Percentiles rank a stretch among this genome's conserved stretches.
These are phyloP conservation scores for Chorisops tibialis DNA, from an alignment of 2,888 invertebrate species.

Conservation along the genomic window DNA sequence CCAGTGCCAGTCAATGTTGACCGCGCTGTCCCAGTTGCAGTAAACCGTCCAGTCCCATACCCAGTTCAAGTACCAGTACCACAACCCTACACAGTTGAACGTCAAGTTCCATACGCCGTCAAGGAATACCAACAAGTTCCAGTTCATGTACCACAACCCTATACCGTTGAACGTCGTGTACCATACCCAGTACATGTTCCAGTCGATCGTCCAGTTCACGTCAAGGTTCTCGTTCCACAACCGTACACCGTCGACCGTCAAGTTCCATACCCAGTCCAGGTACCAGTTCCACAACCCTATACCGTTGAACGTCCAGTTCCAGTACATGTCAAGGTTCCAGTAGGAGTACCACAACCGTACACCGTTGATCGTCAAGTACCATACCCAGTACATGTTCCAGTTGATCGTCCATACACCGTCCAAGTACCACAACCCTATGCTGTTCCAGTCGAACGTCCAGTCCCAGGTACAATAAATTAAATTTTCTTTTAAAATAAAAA, in stretches of 20 bases:
- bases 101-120: slow-evolving; percentile 59
- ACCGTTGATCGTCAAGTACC: slow-evolving; percentile 57
- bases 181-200: slow-evolving; percentile 64
- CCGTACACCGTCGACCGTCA: slow-evolving; percentile 78
- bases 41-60: slow-evolving; percentile 63
- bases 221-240: slow-evolving; percentile 73
- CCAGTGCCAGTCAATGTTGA: slow-evolving; percentile 72
- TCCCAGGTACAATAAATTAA: too few relatives aligned
- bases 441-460: slow-evolving; percentile 63
- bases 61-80: slow-evolving; percentile 53
- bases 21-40: slow-evolving; percentile 58
- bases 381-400: slow-evolving; percentile 59
- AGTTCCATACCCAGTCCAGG: slow-evolving; percentile 58
- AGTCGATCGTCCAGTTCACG: slow-evolving; percentile 74
- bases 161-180: slow-evolving; percentile 57
- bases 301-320: slow-evolving; percentile 64
- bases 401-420: slow-evolving; percentile 65
- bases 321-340: slow-evolving; percentile 59
- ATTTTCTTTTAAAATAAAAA: too few relatives aligned
- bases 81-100: slow-evolving; percentile 52
- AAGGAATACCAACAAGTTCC: slow-evolving; percentile 60
- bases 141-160: slow-evolving; percentile 59
- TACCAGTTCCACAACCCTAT: slow-evolving; percentile 53
- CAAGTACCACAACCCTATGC: slow-evolving; percentile 66
- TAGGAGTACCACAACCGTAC: slow-evolving; percentile 61